Conservation (phyloP, 2,113 vertebrate species). For the Sander vitreus region DNA sequence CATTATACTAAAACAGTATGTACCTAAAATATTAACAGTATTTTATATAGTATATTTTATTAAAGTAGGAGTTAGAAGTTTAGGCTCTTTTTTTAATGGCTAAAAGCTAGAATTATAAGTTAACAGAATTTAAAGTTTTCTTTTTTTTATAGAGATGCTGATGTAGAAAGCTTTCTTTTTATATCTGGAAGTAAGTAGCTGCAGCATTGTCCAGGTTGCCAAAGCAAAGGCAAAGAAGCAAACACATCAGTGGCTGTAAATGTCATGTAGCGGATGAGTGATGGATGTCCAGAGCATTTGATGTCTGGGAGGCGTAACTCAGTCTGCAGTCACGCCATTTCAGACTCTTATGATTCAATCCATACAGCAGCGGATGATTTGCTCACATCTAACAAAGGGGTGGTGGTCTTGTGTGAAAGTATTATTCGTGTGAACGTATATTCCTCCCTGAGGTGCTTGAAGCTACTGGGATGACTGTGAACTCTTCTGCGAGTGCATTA, state of each 20-base stretch:
- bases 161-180: neutral
- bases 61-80: neutral
- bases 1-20: neutral
- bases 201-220: conserved; percentile 23
- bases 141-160: neutral
- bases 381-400: conserved; percentile 13
- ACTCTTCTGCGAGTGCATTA: conserved; percentile 10
- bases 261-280: conserved; percentile 57
- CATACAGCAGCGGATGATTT: conserved; percentile 21
- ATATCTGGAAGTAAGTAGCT: neutral
- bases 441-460: conserved; percentile 21
- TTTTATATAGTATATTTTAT: neutral
- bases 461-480: conserved; percentile 2
- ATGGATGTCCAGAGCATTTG: conserved; percentile 55
- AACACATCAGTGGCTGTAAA: conserved; percentile 59
- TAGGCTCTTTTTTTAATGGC: neutral
- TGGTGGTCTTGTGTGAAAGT: conserved; percentile 26
- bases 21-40: neutral
- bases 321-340: conserved; percentile 59
- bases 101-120: neutral
- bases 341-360: conserved; percentile 53
- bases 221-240: conserved; percentile 39
- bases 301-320: conserved; percentile 54
- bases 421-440: conserved; percentile 17
- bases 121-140: no score